Base-by-base conservation (phyloP, 1,140 invertebrate species). In the Zaprionus vittiger region DNA sequence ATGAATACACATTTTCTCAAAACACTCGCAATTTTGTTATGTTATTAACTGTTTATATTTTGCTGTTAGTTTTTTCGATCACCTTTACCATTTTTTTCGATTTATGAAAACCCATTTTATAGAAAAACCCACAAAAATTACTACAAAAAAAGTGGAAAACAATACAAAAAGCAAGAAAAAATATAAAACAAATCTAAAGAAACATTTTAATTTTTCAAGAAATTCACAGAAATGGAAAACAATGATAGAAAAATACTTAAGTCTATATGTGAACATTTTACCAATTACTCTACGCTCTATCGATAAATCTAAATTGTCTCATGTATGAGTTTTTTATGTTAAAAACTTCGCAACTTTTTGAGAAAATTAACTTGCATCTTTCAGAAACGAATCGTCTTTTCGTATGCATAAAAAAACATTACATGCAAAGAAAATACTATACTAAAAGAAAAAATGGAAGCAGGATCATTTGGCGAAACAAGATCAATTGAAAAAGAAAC, bases 381-480 rank as follows among this genome's bases (percentile, higher is more conserved):
- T 76, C 76, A 80, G 72, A 49, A 80, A 76, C 41, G 59, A 59
- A 65, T 47, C 41, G 24, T 65, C 17, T 59, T 57, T 47, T 60
- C 38, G 5, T 17, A 26, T 31, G 26, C 34, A 17, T 49, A 41
- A 64, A 64, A 31, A 24, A 80, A 67, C 72, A 87, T 79, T 66
- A 73, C 84, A 89, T 65, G 17, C 67, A 60, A 78, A 57, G 41
- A 73, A 57, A 54, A 59, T 47, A 17, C 6, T 24, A 59, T 47
- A 17, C 6, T 24, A 9, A 76, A 61, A 56, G 47, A 73, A 47
- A 86, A 92, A 87, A 56, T 77, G 86, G 91, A 92, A 92, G 91
- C 91, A 92, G 91, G 91, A 92, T 92, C 91, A 89, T 81, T 47
- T 83, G 81, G 84, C 63, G 34, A 56, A 59, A 31, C 9, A 59